Evolutionary conservation across 2,888 invertebrate genomes (phyloP), one percentile per base, ranked within the genome.

Genomic region (Oxyteleia sp.): DNA sequence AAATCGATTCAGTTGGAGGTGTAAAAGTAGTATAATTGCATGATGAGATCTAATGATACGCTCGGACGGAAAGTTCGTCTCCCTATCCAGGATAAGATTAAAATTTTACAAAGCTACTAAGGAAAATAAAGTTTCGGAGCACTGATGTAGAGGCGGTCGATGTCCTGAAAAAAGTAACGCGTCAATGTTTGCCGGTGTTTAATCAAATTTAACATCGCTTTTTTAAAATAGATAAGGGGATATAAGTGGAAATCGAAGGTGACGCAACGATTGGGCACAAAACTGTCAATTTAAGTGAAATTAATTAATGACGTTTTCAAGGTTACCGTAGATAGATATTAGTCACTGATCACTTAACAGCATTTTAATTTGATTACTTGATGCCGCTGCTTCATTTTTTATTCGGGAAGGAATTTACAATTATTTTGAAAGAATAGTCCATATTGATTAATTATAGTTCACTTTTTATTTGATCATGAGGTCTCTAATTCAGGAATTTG

Each of bases 201-300:
- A 43, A 43, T 43, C 43, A 43, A 43, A 43, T 43, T 43, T 43
- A 13, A 3, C 43, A 15, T 15, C 43, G 13, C 13, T 15, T 15
- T 7, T 13, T 43, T 15, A 5, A n/a, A 10, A 5, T 43, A 7
- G 15, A 43, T 15, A 43, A 43, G 43, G 43, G 15, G 43, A 15
- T 15, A 43, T 13, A 15, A 43, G 15, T 43, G 43, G 15, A 15
- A 43, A 13, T 43, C 13, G 15, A 43, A n/a, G 43, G 3, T 43
- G 43, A 43, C 15, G 15, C 15, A 15, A 43, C 43, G 13, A 13
- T 3, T 13, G 15, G 43, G 43, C 13, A 13, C 43, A 43, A 43
- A 43, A 43, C 13, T 43, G 43, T 43, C 43, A 15, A 2, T 43
- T 7, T 43, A 43, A 43, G 15, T 43, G 43, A 43, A 43, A 43